Base-by-base conservation (phyloP, 92 coral and sea anemone species). In the Micromussa lordhowensis region DNA sequence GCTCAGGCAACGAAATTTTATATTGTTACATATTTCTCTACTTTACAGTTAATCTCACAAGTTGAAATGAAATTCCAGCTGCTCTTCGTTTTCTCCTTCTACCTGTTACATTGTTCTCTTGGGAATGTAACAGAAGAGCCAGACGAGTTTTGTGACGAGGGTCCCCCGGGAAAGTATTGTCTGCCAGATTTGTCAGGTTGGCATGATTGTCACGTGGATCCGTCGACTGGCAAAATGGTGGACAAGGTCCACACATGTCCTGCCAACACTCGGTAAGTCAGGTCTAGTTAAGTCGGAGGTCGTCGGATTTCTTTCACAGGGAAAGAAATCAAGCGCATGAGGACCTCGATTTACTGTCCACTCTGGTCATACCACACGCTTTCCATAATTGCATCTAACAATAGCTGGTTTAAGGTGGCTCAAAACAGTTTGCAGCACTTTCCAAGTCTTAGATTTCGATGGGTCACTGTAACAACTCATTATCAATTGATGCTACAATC, bases 111-210 rank as follows among this genome's bases (percentile, higher is more conserved):
- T n/a, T 82, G 78, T 49, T 82, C 36, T 11, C 51, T 69, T 48
- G 86, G 31, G 36, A 13, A 68, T n/a, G 73, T 68, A 24, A 44
- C 64, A 22, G 40, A 71, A 1, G 80, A 38, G 24, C 71, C 81
- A 6, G 75, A 82, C 82, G 92, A 82, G 16, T 77, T 88, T 81
- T 92, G 94, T 63, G 92, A 88, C 51, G 88, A 92, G 74, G 94
- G 92, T 73, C 92, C 94, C 68, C 92, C 92, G 0, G 94, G 94
- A 22, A 80, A 63, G 64, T 92, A 88, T 77, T 92, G 94, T 77
- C 28, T 88, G 51, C 78, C 44, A 32, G 81, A 85, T 75, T 75
- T 92, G 15, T 40, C 84, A 19, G 94, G 94, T 5, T 92, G 84
- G 74, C 90, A 88, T 44, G 83, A 88, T 35, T 92, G 94, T 70